These are phyloP conservation scores for Pyrrhosoma nymphula DNA, from an alignment of 2,888 invertebrate genomes.

Conservation along the genomic window DNA sequence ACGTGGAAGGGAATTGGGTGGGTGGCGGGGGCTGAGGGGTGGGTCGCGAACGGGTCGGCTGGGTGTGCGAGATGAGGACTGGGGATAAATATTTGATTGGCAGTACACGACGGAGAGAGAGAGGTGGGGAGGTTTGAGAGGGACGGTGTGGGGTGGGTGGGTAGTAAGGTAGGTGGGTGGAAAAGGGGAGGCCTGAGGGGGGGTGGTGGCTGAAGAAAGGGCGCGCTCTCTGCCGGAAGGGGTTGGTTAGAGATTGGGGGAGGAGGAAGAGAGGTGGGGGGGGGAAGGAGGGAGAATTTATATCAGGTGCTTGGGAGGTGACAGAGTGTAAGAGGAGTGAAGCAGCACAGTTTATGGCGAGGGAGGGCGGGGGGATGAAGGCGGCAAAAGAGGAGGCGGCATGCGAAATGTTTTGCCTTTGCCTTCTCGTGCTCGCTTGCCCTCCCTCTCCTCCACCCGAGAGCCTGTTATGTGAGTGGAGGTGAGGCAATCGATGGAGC, in stretches of 20 bases:
- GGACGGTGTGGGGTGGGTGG: not conserved
- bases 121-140: not conserved
- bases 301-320: slow-evolving; percentile 28
- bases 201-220: too few relatives aligned
- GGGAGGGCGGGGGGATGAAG: not conserved
- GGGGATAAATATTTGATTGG: slow-evolving; percentile 74
- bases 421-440: not conserved
- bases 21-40: not conserved
- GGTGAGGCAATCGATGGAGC: not conserved
- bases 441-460: not conserved
- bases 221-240: not conserved
- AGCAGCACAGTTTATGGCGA: slow-evolving; percentile 18
- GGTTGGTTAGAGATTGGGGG: not conserved
- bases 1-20: slow-evolving; percentile 69
- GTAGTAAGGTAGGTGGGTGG: not conserved
- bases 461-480: too few relatives aligned
- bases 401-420: slow-evolving; percentile 28
- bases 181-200: not conserved
- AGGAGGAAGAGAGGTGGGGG: not conserved
- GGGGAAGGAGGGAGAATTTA: not conserved
- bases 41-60: slow-evolving; percentile 58
- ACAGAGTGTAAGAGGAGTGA: slow-evolving; percentile 33
- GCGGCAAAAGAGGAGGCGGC: not conserved
- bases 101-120: slow-evolving; percentile 74
- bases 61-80: slow-evolving; percentile 72